These are phyloP conservation scores for Sinocyclocheilus grahami DNA, from an alignment of 2,113 vertebrate species.

Conservation along the genomic window DNA sequence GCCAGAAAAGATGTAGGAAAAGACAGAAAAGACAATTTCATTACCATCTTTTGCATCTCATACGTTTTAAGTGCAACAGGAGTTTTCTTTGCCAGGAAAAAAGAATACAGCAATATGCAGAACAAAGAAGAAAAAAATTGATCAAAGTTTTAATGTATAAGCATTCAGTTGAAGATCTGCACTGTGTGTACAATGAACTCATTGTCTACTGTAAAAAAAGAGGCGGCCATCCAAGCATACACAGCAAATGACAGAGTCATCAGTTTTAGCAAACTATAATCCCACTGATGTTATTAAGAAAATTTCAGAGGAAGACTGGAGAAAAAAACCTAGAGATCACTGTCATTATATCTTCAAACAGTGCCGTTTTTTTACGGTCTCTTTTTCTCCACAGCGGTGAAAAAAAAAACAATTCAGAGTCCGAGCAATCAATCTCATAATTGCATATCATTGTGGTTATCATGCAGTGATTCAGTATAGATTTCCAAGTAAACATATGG, in stretches of 20 bases:
- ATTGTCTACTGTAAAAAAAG: constrained; percentile 48
- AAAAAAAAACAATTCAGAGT: not conserved
- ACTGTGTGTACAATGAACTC: constrained; percentile 40
- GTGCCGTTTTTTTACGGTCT: not conserved
- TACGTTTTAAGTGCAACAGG: constrained; percentile 12
- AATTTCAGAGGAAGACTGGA: constrained; percentile 28
- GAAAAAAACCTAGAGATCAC: not conserved
- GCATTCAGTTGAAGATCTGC: constrained; percentile 45
- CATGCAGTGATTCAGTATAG: constrained; percentile 46
- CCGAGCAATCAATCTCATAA: constrained; percentile 15
- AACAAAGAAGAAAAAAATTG: constrained; percentile 17
- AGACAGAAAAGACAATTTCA: constrained; percentile 43
- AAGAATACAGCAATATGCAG: constrained; percentile 28
- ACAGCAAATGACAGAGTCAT: constrained; percentile 56
- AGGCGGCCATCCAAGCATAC: constrained; percentile 53
- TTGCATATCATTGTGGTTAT: constrained; percentile 56
- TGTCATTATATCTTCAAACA: not conserved
- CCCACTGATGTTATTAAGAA: constrained; percentile 45
- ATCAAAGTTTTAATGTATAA: constrained; percentile 37
- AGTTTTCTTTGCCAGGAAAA: constrained; percentile 10
- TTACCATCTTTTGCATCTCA: constrained; percentile 29
- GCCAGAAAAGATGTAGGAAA: constrained; percentile 41
- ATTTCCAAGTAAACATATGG: constrained; percentile 51
- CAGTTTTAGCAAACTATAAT: constrained; percentile 63
- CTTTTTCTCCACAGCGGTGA: not conserved